Conservation (phyloP, 2,113 vertebrate genomes). For the Prolemur simus region DNA sequence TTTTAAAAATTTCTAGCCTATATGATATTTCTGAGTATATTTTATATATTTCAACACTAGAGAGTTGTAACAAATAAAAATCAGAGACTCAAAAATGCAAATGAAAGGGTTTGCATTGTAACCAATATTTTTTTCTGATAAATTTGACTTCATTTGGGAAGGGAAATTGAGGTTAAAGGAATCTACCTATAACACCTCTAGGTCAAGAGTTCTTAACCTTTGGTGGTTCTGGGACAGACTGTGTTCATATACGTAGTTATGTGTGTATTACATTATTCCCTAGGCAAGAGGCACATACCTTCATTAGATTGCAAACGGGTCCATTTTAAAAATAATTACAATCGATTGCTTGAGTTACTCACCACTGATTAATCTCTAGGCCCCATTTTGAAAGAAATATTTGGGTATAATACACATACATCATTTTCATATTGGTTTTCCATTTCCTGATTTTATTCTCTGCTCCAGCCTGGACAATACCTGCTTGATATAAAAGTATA, state of each 20-base stretch:
- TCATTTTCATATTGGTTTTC: not conserved
- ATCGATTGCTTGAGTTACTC: not conserved
- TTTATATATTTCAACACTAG: not conserved
- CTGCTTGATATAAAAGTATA: not conserved
- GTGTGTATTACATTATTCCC: not conserved
- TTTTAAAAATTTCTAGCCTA: not conserved
- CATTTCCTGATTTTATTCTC: not conserved
- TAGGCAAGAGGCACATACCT: not conserved
- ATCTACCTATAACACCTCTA: not conserved
- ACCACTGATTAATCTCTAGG: not conserved
- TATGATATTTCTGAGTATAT: not conserved
- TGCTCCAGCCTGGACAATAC: not conserved
- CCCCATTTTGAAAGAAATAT: not conserved
- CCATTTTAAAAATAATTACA: not conserved
- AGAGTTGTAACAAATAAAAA: not conserved
- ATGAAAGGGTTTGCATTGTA: not conserved
- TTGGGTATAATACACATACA: not conserved
- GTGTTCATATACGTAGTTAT: not conserved
- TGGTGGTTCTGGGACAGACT: not conserved
- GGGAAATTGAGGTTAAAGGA: not conserved
- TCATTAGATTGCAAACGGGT: not conserved
- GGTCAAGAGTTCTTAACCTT: not conserved
- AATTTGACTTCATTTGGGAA: not conserved
- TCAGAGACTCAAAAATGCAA: not conserved
- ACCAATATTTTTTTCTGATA: not conserved